Conservation (phyloP, 1,140 invertebrate species). For the Ips nitidus region DNA sequence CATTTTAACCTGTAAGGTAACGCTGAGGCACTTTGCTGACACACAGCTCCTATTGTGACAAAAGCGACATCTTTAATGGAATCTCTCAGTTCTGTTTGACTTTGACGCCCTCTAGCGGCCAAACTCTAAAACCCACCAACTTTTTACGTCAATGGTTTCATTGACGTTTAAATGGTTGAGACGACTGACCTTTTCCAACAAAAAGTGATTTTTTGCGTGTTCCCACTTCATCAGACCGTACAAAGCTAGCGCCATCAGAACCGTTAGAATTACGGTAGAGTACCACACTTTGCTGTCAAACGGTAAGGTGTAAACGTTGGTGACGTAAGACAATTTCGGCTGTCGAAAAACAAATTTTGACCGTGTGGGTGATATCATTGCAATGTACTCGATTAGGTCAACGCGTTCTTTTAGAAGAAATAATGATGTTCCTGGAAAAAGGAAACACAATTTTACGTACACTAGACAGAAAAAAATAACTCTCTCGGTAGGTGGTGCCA, state of each 20-base stretch:
- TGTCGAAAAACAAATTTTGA: conserved; percentile 66
- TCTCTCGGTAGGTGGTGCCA: not conserved
- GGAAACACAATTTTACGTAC: not conserved
- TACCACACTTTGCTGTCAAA: conserved; percentile 64
- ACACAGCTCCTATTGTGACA: conserved; percentile 59
- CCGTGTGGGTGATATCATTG: conserved; percentile 61
- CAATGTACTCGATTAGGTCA: conserved; percentile 61
- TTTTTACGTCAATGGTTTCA: not conserved
- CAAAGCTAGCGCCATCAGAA: conserved; percentile 50
- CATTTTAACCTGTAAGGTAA: conserved; percentile 48
- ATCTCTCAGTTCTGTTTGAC: conserved; percentile 24
- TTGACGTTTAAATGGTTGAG: not conserved
- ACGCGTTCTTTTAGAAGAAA: conserved; percentile 63
- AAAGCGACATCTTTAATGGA: conserved; percentile 41
- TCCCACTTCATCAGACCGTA: conserved; percentile 53
- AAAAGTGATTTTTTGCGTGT: conserved; percentile 23
- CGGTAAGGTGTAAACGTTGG: conserved; percentile 64
- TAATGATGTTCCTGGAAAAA: conserved; percentile 57
- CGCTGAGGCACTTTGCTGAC: conserved; percentile 59
- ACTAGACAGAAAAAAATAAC: not conserved
- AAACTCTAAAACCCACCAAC: not conserved
- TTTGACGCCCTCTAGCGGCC: not conserved
- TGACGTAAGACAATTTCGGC: conserved; percentile 67
- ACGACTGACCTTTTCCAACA: not conserved
- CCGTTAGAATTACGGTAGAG: conserved; percentile 54